A percentile compares a stretch with the other conserved stretches of the same genome.
Evolutionary conservation across 1,140 invertebrate species (phyloP).

Genomic region (Drosophila eugracilis): DNA sequence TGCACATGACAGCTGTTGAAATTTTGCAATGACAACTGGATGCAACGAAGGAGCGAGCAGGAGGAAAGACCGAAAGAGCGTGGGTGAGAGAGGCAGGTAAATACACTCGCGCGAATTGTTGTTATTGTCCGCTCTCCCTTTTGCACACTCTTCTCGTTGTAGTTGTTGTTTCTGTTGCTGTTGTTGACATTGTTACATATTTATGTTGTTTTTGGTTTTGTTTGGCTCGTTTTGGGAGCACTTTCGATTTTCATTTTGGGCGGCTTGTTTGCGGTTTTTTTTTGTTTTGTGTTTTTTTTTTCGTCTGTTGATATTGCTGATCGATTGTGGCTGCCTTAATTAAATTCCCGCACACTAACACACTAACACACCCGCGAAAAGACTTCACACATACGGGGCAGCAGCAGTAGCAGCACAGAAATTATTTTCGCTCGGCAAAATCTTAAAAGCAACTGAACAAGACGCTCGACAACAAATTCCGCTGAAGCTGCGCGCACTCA

Average conservation of each 20-base stretch:
- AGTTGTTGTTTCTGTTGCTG: slow-evolving; percentile 51
- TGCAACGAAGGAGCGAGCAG: slow-evolving; percentile 14
- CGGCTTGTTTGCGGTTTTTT: slow-evolving; percentile 39
- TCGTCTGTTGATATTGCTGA: slow-evolving; percentile 55
- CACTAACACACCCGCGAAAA: slow-evolving; percentile 42
- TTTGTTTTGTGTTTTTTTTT: slow-evolving; percentile 39
- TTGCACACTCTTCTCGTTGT: slow-evolving; percentile 16
- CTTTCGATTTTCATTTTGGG: slow-evolving; percentile 55
- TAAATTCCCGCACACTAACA: slow-evolving; percentile 43
- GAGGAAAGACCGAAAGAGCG: slow-evolving; percentile 26
- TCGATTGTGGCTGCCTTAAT: slow-evolving; percentile 58
- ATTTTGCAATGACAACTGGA: slow-evolving; percentile 38
- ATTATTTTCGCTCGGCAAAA: slow-evolving; percentile 83
- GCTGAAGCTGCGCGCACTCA: slow-evolving; percentile 57
- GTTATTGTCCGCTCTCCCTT: slow-evolving; percentile 25
- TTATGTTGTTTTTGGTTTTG: slow-evolving; percentile 35
- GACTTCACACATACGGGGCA: slow-evolving; percentile 54
- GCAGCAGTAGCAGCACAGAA: slow-evolving; percentile 40
- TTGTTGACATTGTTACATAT: slow-evolving; percentile 75
- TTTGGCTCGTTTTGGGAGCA: slow-evolving; percentile 52
- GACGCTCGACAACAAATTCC: slow-evolving; percentile 61
- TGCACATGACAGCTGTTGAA: slow-evolving; percentile 67
- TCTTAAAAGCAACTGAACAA: slow-evolving; percentile 84
- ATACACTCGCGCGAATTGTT: slow-evolving; percentile 55
- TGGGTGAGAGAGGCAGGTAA: slow-evolving; percentile 69